Evolutionary conservation across 1,140 invertebrate genomes (phyloP).

Genomic region (Cotesia glomerata): DNA sequence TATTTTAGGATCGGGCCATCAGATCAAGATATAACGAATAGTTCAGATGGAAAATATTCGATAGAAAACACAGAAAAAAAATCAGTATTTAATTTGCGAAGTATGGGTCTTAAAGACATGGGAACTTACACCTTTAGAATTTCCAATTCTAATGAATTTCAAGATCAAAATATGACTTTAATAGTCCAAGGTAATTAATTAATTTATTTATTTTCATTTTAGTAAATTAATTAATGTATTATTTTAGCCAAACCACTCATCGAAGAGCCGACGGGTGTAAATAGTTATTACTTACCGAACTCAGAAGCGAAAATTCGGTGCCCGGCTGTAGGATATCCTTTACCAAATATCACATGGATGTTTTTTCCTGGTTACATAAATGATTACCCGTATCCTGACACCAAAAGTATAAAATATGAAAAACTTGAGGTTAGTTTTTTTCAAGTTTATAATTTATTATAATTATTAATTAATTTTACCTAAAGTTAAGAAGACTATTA

Average conservation of each 20-base stretch:
- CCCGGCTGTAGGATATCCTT: constrained; percentile 58
- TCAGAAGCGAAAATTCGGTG: constrained; percentile 56
- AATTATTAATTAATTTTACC: too few species aligned
- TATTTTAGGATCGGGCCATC: constrained; percentile 42
- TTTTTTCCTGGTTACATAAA: constrained; percentile 40
- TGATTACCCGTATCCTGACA: constrained; percentile 18
- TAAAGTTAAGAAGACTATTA: too few species aligned
- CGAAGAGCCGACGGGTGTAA: constrained; percentile 44
- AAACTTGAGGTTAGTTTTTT: neutral
- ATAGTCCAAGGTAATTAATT: constrained; percentile 40
- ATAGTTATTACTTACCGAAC: constrained; percentile 57
- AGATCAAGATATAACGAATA: constrained; percentile 37
- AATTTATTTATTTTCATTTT: neutral
- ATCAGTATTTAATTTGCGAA: constrained; percentile 39
- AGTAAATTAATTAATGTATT: neutral
- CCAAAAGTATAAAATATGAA: constrained; percentile 44
- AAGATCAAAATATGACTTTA: constrained; percentile 43
- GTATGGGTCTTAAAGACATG: constrained; percentile 38
- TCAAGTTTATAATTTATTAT: too few species aligned
- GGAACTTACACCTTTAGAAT: constrained; percentile 44
- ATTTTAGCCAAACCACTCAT: constrained; percentile 57
- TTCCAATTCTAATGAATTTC: constrained; percentile 32
- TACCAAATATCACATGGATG: constrained; percentile 61
- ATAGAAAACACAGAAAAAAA: constrained; percentile 19
- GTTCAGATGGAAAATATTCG: constrained; percentile 11